Evolutionary conservation across 2,113 vertebrate species (phyloP), one percentile per base, ranked within the genome.

Genomic region (Hoplias malabaricus): DNA sequence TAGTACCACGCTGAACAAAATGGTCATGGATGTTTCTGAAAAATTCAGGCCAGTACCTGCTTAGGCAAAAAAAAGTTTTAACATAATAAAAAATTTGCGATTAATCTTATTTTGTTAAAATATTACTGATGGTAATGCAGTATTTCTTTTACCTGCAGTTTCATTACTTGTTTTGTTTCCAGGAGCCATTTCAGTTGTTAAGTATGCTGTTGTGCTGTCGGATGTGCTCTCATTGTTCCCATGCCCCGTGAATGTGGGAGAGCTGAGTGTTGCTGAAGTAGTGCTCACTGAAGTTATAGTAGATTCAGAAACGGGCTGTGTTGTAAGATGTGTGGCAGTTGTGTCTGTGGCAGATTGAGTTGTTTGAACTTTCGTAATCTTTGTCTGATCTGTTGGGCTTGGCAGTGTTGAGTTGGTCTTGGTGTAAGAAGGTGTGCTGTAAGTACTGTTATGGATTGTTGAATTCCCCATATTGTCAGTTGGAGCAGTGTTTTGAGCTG

Each of bases 1-100:
- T 27, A 93, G 86, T 12, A 88, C 36, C 65, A 83, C 73, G 56
- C 90, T 88, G 77, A 95, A 92, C 48, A 89, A 65, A 61, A 92
- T 87, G 0, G 90, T 92, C 84, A 93, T 70, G 13, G 79, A 88
- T 10, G 43, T 83, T 50, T 94, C 91, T 73, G 91, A 89, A 19
- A 46, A n/a, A 29, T 69, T 88, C 2, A 93, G 77, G 25, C 42
- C 57, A 34, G 69, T 29, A 73, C 76, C 81, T 88, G 25, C 46
- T 68, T 29, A 36, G n/a, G n/a, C 46, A 59, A 70, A 16, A 57
- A n/a, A 56, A 5, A 67, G 31, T 34, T 34, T 36, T 38, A 57
- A 69, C 33, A 69, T 8, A 11, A 19, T 53, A 19, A 8, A 50
- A 9, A 63, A 56, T 33, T 23, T 14, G 34, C 23, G 13, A 16